Evolutionary conservation across 2,113 vertebrate genomes (phyloP), one percentile per base, ranked within the genome.

Genomic region (Ibidorhyncha struthersii): DNA sequence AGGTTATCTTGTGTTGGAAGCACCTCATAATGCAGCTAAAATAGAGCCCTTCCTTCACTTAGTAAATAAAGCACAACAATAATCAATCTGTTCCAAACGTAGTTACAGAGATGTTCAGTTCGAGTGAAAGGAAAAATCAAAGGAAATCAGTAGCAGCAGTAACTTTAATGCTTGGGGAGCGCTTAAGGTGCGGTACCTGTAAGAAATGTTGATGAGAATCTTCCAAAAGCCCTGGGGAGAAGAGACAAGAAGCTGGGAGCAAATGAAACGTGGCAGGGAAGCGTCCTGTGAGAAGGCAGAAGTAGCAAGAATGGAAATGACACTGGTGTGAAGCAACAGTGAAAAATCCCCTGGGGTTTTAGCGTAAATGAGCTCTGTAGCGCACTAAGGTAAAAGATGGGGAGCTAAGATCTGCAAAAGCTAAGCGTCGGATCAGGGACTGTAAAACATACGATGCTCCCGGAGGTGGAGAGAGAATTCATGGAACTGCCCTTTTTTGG

Each of bases 361-460:
- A 40, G 70, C 53, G 74, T 56, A 8, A 77, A 38, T 50, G 90
- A 95, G 45, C 70, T 89, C 56, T 34, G 45, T 18, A 16, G 49
- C 7, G 6, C 17, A 8, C 2, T 16, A 23, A 69, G 66, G 65
- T 53, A 56, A 13, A 65, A 14, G 29, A 3, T 9, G 52, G 36
- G 61, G 16, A 76, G 58, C 26, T 4, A 21, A 47, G 50, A 21
- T 27, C 45, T 52, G 32, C 53, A 15, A 7, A 62, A 72, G 43
- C 27, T 12, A 6, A 19, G n/a, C 23, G 2, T 8, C 0, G 0
- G 23, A 4, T 9, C 47, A 23, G 49, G 65, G 59, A 27, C 69
- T 29, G 12, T 4, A 34, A 19, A 50, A 36, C 9, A 12, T 0
- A 1, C 0, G 5, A 7, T 36, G 17, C 6, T 66, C 6, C 7